Percentiles rank a stretch among this genome's conserved stretches.
Evolutionary conservation across 2,113 vertebrate genomes (phyloP).

Genomic region (Neofelis nebulosa): DNA sequence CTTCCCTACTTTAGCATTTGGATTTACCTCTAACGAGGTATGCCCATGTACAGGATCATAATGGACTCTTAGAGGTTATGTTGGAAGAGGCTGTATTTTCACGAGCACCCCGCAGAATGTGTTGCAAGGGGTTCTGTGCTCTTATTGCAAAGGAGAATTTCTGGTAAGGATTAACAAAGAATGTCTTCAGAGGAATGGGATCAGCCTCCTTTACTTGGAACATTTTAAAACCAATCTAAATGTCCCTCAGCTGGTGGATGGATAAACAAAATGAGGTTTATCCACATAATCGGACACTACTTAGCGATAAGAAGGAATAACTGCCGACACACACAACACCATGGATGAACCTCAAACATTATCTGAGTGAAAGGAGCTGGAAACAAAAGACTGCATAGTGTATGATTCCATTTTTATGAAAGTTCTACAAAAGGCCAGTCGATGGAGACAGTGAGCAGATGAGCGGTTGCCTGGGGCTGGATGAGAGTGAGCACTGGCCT

Average conservation of each 20-base stretch:
- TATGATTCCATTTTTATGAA: background rate
- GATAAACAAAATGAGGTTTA: background rate
- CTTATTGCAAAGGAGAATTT: background rate
- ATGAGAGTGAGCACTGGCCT: background rate
- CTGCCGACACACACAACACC: accelerated
- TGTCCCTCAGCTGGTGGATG: background rate
- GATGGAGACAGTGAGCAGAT: background rate
- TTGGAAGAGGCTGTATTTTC: background rate
- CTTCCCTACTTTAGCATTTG: background rate
- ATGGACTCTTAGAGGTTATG: background rate
- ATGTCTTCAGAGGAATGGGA: background rate
- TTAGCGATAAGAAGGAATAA: background rate
- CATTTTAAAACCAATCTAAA: background rate
- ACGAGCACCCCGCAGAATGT: background rate
- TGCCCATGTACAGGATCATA: background rate
- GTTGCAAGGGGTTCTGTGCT: background rate
- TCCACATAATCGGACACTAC: too few species aligned
- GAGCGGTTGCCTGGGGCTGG: too few species aligned
- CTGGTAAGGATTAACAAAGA: background rate
- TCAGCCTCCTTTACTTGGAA: background rate
- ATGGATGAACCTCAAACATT: background rate
- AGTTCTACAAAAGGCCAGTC: background rate
- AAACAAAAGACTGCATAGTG: background rate
- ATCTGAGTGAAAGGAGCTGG: background rate
- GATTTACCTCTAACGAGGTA: background rate